phyloP scores from a whole-genome alignment of 2,888 invertebrate species.

The Tortricodes alternella region DNA sequence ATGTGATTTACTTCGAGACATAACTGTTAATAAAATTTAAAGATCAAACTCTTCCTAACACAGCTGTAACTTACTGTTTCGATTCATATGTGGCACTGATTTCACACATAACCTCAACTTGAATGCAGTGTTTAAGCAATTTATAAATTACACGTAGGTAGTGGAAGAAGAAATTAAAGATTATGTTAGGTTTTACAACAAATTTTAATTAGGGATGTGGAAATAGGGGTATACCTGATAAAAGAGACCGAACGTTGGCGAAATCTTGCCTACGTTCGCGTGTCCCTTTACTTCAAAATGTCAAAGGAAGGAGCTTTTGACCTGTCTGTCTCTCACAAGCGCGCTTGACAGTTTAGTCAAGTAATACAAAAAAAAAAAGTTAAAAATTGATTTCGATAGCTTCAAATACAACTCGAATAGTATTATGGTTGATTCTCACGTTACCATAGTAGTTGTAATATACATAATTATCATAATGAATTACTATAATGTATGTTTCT shows the following conservation, averaged over 20 bases:
- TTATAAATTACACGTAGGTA: slow-evolving; percentile 14
- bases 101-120: slow-evolving; percentile 68
- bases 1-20: slow-evolving; percentile 84
- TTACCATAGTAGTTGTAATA: background rate
- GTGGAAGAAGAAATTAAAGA: background rate
- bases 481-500: no score
- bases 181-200: background rate
- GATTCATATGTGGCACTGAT: slow-evolving; percentile 66
- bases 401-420: background rate
- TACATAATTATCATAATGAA: no score
- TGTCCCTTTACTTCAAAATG: slow-evolving; percentile 73
- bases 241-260: slow-evolving; percentile 72
- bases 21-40: slow-evolving; percentile 54
- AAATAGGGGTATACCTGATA: slow-evolving; percentile 60
- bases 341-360: slow-evolving; percentile 19
- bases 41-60: slow-evolving; percentile 5
- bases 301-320: slow-evolving; percentile 61
- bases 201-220: slow-evolving; percentile 21
- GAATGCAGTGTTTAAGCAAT: slow-evolving; percentile 41
- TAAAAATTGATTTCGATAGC: background rate
- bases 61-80: slow-evolving; percentile 39
- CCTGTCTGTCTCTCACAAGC: background rate
- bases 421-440: no score
- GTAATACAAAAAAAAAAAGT: slow-evolving; percentile 5
- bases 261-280: slow-evolving; percentile 77